Evolutionary conservation across 1,140 invertebrate species (phyloP).

Genomic region (Tribolium madens): DNA sequence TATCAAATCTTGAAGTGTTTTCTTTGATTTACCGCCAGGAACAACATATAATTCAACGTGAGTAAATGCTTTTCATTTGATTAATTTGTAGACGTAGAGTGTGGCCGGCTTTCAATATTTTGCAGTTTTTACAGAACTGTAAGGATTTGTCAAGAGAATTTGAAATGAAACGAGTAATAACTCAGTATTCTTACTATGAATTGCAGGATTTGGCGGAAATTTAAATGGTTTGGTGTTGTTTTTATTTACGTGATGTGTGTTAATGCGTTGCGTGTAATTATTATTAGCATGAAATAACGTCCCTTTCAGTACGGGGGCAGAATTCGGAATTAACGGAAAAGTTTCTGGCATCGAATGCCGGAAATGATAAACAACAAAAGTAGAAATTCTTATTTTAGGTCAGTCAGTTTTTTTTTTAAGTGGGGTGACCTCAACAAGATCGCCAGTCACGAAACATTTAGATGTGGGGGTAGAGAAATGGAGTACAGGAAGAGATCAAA

Average conservation of each 20-base stretch:
- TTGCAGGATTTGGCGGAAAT: not conserved
- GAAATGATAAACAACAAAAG: slow-evolving; percentile 12
- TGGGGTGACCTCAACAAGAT: slow-evolving; percentile 9
- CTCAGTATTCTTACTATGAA: not conserved
- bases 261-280: not conserved
- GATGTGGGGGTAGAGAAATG: slow-evolving; percentile 1
- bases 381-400: slow-evolving; percentile 6
- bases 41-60: not conserved
- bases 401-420: not conserved
- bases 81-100: not conserved
- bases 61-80: not conserved
- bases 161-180: not conserved
- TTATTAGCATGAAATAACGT: not conserved
- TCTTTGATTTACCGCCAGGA: not conserved
- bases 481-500: slow-evolving; percentile 12
- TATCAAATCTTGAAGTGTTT: not conserved
- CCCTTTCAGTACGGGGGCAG: not conserved
- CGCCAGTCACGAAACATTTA: not conserved
- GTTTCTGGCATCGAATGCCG: slow-evolving; percentile 5
- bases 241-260: not conserved
- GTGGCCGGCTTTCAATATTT: slow-evolving; percentile 35
- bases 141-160: not conserved
- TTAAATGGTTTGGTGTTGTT: not conserved
- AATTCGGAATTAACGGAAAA: not conserved
- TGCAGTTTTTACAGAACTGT: not conserved